phyloP scores from a whole-genome alignment of 2,797 vertebrate genomes.

The Apogon talboti region DNA sequence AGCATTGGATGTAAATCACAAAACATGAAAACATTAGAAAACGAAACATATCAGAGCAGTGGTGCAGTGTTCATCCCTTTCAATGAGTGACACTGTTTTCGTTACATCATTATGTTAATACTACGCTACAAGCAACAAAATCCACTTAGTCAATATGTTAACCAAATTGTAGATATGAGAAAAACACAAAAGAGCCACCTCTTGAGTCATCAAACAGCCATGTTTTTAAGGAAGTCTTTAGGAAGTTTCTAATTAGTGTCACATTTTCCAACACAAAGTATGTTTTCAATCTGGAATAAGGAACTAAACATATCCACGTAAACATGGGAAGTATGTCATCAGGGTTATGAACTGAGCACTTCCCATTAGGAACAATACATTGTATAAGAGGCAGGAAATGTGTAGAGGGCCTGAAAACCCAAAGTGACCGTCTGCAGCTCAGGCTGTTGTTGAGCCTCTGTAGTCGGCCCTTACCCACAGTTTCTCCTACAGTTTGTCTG shows the following conservation, averaged over 20 bases:
- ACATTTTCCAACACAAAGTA: conserved; percentile 25
- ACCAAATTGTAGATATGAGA: too few species aligned
- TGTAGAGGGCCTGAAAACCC: conserved; percentile 13
- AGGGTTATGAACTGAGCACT: conserved; percentile 25
- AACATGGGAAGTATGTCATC: conserved; percentile 36
- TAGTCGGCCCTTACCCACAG: not conserved
- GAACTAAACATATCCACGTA: conserved; percentile 33
- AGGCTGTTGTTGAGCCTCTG: conserved; percentile 1
- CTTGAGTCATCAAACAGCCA: too few species aligned
- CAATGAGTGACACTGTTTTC: too few species aligned
- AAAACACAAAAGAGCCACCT: too few species aligned
- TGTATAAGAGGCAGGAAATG: conserved; percentile 48
- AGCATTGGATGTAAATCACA: not conserved
- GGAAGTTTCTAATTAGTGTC: conserved; percentile 24
- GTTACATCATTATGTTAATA: too few species aligned
- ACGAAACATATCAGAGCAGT: too few species aligned
- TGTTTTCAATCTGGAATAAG: conserved; percentile 38
- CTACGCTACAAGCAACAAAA: too few species aligned
- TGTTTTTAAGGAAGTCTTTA: too few species aligned
- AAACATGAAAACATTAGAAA: too few species aligned
- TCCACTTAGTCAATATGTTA: too few species aligned
- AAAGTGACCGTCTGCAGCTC: not conserved
- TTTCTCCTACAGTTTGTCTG: conserved; percentile 11
- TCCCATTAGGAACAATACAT: conserved; percentile 39
- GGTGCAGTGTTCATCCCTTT: too few species aligned